A percentile compares a stretch with the other conserved stretches of the same genome.
Evolutionary conservation across 1,140 invertebrate genomes (phyloP).

Genomic region (Sycophila sp.): DNA sequence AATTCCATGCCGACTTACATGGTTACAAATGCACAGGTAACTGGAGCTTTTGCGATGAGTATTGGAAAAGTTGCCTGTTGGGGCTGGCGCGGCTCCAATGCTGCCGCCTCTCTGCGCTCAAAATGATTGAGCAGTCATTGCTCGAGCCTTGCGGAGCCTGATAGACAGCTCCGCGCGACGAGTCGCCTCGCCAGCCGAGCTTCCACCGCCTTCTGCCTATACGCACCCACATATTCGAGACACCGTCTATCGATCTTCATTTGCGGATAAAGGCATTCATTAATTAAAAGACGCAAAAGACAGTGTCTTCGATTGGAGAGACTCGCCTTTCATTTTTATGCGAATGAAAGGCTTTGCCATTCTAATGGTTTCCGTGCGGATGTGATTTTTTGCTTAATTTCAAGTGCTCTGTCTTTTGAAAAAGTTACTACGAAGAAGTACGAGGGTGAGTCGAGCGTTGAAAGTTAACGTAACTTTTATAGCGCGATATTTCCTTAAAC

Average conservation of each 20-base stretch:
- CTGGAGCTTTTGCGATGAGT: slow-evolving; percentile 37
- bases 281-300: too few relatives aligned
- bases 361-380: too few relatives aligned
- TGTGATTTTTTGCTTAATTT: too few relatives aligned
- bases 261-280: background rate
- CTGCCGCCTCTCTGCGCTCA: slow-evolving; percentile 53
- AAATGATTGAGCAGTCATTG: slow-evolving; percentile 58
- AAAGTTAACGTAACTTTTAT: background rate
- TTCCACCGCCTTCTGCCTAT: background rate
- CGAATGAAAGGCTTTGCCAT: too few relatives aligned
- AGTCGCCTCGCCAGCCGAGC: background rate
- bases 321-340: too few relatives aligned
- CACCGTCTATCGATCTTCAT: background rate
- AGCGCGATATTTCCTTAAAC: background rate
- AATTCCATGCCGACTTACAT: slow-evolving; percentile 39
- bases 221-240: background rate
- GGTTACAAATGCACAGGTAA: slow-evolving; percentile 49
- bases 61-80: slow-evolving; percentile 54
- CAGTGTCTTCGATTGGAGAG: too few relatives aligned
- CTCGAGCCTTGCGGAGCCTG: slow-evolving; percentile 36
- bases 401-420: too few relatives aligned
- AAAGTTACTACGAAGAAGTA: too few relatives aligned
- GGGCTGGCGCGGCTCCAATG: too few relatives aligned
- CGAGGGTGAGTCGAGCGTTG: background rate
- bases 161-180: background rate